Base-by-base conservation (phyloP, 92 coral and sea anemone genomes). In the Zoanthus gigantus region DNA sequence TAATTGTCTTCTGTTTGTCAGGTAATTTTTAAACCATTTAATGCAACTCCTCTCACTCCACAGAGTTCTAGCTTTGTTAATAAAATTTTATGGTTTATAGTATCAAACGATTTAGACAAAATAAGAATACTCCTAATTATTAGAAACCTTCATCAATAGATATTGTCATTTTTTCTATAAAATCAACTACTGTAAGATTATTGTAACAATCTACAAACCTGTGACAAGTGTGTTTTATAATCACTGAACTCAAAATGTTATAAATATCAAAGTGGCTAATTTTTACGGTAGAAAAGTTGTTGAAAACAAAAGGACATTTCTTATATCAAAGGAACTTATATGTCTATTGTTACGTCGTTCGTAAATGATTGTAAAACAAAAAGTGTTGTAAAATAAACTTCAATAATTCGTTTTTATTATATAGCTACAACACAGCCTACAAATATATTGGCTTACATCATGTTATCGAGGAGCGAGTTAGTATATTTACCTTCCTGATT, bases 311-410 rank as follows among this genome's bases (percentile, higher is more conserved):
- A 63, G 69, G 69, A 63, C 69, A 63, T 63, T 63, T 63, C 69
- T 63, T 63, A 63, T 63, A 63, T 63, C 69, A 63, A 63, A 63
- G 69, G 69, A 63, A 63, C 69, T 63, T 63, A 63, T 63, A 63
- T 63, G 69, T 63, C 69, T 63, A 63, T 63, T 63, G 69, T 63
- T 63, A 63, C 69, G 69, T 63, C 69, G 69, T 63, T 63, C 69
- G 69, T 63, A 63, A 63, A 63, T 63, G 69, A 63, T 63, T 63
- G 69, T 63, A 63, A 63, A 63, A 63, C 69, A 63, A 63, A 63
- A 63, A 18, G 69, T 63, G 69, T 63, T 30, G 17, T 63, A 63
- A 63, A 63, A 63, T 63, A 63, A 63, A 63, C 69, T 63, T 63
- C 69, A 63, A 63, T 63, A 63, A 63, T 63, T 63, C 69, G 69